Conservation (phyloP, 2,888 invertebrate genomes). For the Caenorhabditis zanzibari region DNA sequence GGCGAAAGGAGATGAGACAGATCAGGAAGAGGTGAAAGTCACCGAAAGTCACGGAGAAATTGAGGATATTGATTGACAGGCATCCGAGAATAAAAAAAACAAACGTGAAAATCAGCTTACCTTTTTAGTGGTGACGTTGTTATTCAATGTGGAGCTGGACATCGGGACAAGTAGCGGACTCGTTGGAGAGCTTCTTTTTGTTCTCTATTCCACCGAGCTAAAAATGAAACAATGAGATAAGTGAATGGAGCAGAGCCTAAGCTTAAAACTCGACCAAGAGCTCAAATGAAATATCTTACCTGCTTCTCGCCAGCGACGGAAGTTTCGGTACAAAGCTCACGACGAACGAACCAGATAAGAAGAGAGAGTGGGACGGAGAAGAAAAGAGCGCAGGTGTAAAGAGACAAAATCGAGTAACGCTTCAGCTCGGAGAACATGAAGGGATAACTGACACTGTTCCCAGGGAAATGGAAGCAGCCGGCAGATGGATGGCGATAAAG, state of each 20-base stretch:
- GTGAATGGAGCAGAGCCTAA: neutral
- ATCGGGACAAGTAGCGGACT: conserved; percentile 53
- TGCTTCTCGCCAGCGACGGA: conserved; percentile 80
- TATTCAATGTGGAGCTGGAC: conserved; percentile 68
- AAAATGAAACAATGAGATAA: conserved; percentile 13
- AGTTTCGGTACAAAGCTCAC: conserved; percentile 80
- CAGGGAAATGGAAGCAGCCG: conserved; percentile 59
- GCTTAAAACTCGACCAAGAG: neutral
- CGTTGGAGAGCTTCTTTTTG: conserved; percentile 53
- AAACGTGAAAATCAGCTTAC: conserved; percentile 14
- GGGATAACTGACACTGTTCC: conserved; percentile 62
- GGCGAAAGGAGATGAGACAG: conserved; percentile 65
- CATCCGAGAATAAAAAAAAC: conserved; percentile 12
- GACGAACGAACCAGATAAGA: conserved; percentile 81
- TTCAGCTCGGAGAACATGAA: conserved; percentile 69
- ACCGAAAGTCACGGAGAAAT: conserved; percentile 28
- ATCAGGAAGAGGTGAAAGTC: conserved; percentile 46
- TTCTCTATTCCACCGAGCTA: conserved; percentile 57
- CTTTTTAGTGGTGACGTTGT: conserved; percentile 47
- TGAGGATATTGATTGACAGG: conserved; percentile 34
- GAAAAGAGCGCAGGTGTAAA: conserved; percentile 76
- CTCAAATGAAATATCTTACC: conserved; percentile 49
- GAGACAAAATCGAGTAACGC: conserved; percentile 65
- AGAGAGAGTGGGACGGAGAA: conserved; percentile 82
- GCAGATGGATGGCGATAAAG: conserved; percentile 65